A percentile compares a stretch with the other conserved stretches of the same genome.
Evolutionary conservation across 2,113 vertebrate genomes (phyloP).

Genomic region (Aix galericulata): DNA sequence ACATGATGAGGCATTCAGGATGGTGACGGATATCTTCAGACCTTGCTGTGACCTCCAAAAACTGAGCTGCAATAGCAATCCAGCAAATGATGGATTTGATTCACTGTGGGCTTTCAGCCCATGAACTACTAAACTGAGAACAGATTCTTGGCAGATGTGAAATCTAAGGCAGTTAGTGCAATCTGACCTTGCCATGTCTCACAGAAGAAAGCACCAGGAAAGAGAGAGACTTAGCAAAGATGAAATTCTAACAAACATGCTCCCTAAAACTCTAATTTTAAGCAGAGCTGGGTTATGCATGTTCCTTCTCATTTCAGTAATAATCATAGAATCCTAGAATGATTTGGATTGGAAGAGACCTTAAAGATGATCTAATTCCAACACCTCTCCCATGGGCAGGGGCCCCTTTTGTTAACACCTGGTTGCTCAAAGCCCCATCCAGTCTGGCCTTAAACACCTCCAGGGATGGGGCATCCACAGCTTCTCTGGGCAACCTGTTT

Average conservation of each 20-base stretch:
- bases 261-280: neutral
- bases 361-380: too few species aligned
- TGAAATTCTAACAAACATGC: accelerated
- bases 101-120: neutral
- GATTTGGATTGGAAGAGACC: too few species aligned
- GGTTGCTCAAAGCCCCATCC: too few species aligned
- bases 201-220: neutral
- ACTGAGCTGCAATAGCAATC: neutral
- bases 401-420: too few species aligned
- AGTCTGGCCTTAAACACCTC: too few species aligned
- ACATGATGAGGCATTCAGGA: neutral
- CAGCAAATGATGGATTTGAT: neutral
- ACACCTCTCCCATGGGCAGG: too few species aligned
- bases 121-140: neutral
- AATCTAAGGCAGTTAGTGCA: neutral
- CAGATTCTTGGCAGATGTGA: neutral
- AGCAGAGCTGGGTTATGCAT: neutral
- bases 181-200: neutral
- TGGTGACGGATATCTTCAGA: neutral
- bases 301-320: neutral
- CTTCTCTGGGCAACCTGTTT: too few species aligned
- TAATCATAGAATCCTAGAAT: too few species aligned
- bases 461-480: too few species aligned
- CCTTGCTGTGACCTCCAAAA: neutral
- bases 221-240: neutral